Base-by-base conservation (phyloP, 2,797 vertebrate species). In the Lepus townsendii region DNA sequence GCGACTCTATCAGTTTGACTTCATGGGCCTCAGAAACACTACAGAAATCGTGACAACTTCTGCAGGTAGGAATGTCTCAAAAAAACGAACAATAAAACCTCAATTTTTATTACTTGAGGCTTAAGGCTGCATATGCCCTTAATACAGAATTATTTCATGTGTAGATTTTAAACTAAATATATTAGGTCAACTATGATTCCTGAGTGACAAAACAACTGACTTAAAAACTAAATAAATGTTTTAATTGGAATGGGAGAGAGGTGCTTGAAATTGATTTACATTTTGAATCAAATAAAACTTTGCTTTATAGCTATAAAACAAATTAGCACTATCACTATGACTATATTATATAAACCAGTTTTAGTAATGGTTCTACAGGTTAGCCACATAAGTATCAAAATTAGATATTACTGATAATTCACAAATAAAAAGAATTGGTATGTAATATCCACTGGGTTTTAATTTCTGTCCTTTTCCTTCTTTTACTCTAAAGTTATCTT, bases 1-100 rank as follows among this genome's bases (percentile, higher is more conserved):
- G 99, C 98, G 99, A 88, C 99, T 99, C 32, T 99, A 99, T 97
- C 99, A 99, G 97, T 99, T 99, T 98, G 99, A 99, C 94, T 99
- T 99, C 97, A 99, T 99, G 99, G 99, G 99, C 88, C 98, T 99
- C 96, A 98, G 99, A 96, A 99, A 99, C 97, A 99, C 99, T 3
- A 99, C 99, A 0, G 99, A 99, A 95, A 97, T 99, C 50, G 98
- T 99, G 96, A 99, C 99, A 95, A 99, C 99, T 0, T 99, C 99
- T 88, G 98, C 99, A 98, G 99, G 99, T 99, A 98, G 97, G 98
- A 96, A 50, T 11, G 69, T 82, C 71, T 75, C 7, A 62, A 92
- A 68, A 1, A 71, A 65, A 60, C 14, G 1, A 54, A 42, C 42
- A 42, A 42, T 47, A 47, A 47, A 57, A 57, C 13, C 54, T 57